Base-by-base conservation (phyloP, 2,113 vertebrate genomes). In the Pelusios castaneus region DNA sequence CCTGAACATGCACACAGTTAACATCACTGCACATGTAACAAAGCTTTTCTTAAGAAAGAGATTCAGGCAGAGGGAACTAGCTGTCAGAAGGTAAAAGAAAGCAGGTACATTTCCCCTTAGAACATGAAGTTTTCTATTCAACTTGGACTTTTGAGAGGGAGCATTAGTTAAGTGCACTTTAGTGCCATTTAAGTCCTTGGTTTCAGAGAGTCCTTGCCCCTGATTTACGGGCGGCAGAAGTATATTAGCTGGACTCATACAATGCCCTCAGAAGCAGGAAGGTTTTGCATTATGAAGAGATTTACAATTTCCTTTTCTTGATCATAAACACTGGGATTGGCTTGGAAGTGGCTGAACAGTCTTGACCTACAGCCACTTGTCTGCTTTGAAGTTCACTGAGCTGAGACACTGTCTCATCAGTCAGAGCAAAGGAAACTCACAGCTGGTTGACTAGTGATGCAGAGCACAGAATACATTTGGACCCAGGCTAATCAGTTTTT, bases 41-140 rank as follows among this genome's bases (percentile, higher is more conserved):
- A 21, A 73, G 19, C n/a, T 73, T 22, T 41, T n/a, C 21, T 41
- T 38, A 21, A 22, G 19, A n/a, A 73, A 60, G 29, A 5, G 14
- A 31, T 31, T 73, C 22, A 73, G n/a, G 67, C 41, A 21, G 67
- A 22, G 9, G 38, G n/a, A n/a, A 73, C 67, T 73, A 24, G n/a
- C 67, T 73, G 10, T 34, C 21, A 73, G n/a, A 73, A 24, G 67
- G 67, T 24, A 55, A 41, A 25, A 25, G 43, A n/a, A 29, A 22
- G 27, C 0, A 70, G 76, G 21, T 0, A 0, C 2, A 0, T 34
- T 17, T 78, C 82, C 67, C 19, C 58, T 80, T 84, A 49, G 25
- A 38, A 47, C 58, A 60, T 29, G 10, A 1, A 6, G 0, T 0
- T 27, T 73, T 73, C n/a, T 41, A 19, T 41, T 41, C 21, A 19